These are phyloP conservation scores for Metallyticus violacea DNA, from an alignment of 2,888 invertebrate genomes.

Conservation along the genomic window DNA sequence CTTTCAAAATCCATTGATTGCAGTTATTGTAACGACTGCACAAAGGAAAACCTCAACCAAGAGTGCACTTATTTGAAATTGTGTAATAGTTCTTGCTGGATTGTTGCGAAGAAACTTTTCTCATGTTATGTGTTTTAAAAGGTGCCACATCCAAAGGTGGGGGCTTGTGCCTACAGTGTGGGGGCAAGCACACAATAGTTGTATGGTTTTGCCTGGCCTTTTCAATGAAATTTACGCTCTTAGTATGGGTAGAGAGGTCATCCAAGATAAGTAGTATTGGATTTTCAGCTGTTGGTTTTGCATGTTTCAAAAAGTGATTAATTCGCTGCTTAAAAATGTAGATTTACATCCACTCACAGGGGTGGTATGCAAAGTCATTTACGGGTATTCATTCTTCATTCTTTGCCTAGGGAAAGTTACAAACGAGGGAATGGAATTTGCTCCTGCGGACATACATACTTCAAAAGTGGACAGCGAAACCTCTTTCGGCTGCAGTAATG, in stretches of 20 bases:
- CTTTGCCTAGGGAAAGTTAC: too few relatives aligned
- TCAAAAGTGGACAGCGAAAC: conserved; percentile 38
- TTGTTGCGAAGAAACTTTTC: not conserved
- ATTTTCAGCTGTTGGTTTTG: conserved; percentile 29
- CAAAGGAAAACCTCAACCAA: not conserved
- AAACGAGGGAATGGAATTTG: conserved; percentile 36
- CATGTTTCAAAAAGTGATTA: conserved; percentile 24
- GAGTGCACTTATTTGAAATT: not conserved
- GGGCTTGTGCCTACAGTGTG: conserved; percentile 1
- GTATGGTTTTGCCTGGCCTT: conserved; percentile 26
- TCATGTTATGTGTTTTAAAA: not conserved
- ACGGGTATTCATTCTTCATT: conserved; percentile 28
- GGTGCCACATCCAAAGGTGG: not conserved
- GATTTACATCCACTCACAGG: conserved; percentile 32
- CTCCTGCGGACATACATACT: conserved; percentile 40
- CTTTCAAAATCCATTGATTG: not conserved
- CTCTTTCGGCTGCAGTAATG: conserved; percentile 42
- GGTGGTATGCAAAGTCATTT: conserved; percentile 38
- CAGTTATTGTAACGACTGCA: not conserved
- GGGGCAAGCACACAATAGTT: not conserved
- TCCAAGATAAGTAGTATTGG: conserved; percentile 37
- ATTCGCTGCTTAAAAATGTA: conserved; percentile 22
- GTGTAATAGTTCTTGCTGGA: not conserved
- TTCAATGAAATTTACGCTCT: conserved; percentile 35
- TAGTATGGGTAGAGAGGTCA: conserved; percentile 35